These are phyloP conservation scores for Semotilus atromaculatus DNA, from an alignment of 2,797 vertebrate genomes.

Conservation along the genomic window DNA sequence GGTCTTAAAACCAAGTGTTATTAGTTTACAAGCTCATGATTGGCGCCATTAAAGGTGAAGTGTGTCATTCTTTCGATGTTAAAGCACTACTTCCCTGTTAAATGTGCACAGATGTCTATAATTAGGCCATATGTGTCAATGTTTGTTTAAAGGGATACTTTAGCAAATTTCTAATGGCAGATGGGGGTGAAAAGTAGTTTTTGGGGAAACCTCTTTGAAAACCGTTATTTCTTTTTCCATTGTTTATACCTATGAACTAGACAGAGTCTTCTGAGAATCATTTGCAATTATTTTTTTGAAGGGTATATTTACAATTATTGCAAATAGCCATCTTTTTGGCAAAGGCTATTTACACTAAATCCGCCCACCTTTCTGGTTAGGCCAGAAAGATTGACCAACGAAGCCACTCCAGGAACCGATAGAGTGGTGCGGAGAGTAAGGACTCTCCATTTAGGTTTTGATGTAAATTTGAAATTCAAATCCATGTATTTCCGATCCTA, in stretches of 20 bases:
- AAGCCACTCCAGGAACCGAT: background rate
- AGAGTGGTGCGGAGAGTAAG: background rate
- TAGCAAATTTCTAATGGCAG: background rate
- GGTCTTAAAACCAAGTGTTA: conserved; percentile 10
- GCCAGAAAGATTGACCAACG: background rate
- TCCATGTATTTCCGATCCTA: background rate
- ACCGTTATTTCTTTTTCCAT: background rate
- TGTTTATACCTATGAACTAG: background rate
- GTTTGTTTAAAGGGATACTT: background rate
- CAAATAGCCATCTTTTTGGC: background rate
- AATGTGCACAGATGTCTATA: background rate
- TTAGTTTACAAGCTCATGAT: conserved; percentile 22
- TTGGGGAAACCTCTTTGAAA: background rate
- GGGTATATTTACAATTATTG: background rate
- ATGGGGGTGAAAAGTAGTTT: background rate
- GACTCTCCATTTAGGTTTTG: background rate
- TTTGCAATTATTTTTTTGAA: background rate
- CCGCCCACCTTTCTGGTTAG: too few relatives aligned
- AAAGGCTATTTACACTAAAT: background rate
- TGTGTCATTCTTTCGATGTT: conserved; percentile 1
- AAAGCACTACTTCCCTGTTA: background rate
- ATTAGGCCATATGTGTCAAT: background rate
- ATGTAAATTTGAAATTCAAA: background rate
- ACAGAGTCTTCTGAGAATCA: background rate
- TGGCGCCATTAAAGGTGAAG: conserved; percentile 6